Evolutionary conservation across 2,888 invertebrate species (phyloP), one percentile per base, ranked within the genome.

Genomic region (Quadroppia sp.): DNA sequence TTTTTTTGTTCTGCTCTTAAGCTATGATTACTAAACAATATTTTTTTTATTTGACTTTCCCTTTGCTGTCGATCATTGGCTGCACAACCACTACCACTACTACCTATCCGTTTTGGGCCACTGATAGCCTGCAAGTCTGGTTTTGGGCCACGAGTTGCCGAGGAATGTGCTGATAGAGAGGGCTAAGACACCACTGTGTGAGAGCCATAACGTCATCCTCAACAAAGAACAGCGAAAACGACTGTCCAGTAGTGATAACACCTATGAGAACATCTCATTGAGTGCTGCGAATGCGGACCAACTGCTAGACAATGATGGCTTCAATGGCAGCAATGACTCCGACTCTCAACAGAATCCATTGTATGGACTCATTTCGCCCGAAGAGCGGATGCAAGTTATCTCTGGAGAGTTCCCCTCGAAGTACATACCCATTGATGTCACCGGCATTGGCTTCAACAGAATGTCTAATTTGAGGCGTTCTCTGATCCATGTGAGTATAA

Each of bases 401-500:
- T 79, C 80, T 23, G 71, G 77, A 71, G 80, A 79, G 71, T 74
- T 20, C 85, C 91, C 91, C 73, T 90, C 92, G 78, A 89, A 92
- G 86, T 84, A 94, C 77, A 90, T 96, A 76, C 88, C 90, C 76
- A 92, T 96, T 80, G 94, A 96, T 84, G 89, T 91, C 73, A 90
- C 92, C 76, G 94, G 94, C 72, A 87, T 87, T 80, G 88, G 89
- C 82, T 95, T 95, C 86, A 89, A 91, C 81, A 87, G 94, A 79
- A 92, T 94, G 92, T 90, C 91, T 80, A 87, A 87, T 80, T 89
- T 91, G 77, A 87, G 95, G 77, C 89, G 91, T 81, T 94, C 94
- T 53, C 86, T 94, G 78, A 82, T 87, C 74, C 87, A 88, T 80
- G 84, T 87, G 77, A 77, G 78, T 73, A 20, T 45, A 13, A 2